phyloP scores from a whole-genome alignment of 2,113 vertebrate species.

The Fukomys damarensis region DNA sequence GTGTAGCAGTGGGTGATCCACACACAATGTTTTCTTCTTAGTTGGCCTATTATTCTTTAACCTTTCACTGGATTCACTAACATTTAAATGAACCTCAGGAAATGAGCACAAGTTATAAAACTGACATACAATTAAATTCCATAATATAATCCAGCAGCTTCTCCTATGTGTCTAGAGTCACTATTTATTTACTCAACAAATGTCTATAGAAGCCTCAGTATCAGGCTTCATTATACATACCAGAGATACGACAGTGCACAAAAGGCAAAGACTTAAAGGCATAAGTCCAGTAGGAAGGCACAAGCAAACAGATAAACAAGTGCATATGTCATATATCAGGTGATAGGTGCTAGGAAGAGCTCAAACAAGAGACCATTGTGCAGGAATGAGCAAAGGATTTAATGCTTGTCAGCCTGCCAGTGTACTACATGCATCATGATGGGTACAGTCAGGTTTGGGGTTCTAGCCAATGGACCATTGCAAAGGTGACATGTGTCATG shows the following conservation, averaged over 20 bases:
- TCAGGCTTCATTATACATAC: not conserved
- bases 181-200: slow-evolving; percentile 2
- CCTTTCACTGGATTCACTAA: slow-evolving; percentile 53
- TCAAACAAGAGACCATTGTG: not conserved
- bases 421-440: not conserved
- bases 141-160: not conserved
- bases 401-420: not conserved
- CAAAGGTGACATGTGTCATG: not conserved
- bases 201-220: not conserved
- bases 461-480: not conserved
- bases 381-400: not conserved
- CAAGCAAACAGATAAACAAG: not conserved
- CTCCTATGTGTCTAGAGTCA: not conserved
- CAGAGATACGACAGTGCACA: slow-evolving; percentile 1
- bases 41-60: slow-evolving; percentile 55
- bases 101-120: slow-evolving; percentile 52
- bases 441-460: not conserved
- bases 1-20: not conserved
- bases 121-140: slow-evolving; percentile 20
- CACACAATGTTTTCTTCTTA: slow-evolving; percentile 45
- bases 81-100: slow-evolving; percentile 57
- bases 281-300: not conserved
- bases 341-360: not conserved
- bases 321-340: not conserved
- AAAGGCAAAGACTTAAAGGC: not conserved